A percentile compares a stretch with the other conserved stretches of the same genome.
Conservation (phyloP, 2,797 vertebrate genomes). For the Hirundo rustica region DNA sequence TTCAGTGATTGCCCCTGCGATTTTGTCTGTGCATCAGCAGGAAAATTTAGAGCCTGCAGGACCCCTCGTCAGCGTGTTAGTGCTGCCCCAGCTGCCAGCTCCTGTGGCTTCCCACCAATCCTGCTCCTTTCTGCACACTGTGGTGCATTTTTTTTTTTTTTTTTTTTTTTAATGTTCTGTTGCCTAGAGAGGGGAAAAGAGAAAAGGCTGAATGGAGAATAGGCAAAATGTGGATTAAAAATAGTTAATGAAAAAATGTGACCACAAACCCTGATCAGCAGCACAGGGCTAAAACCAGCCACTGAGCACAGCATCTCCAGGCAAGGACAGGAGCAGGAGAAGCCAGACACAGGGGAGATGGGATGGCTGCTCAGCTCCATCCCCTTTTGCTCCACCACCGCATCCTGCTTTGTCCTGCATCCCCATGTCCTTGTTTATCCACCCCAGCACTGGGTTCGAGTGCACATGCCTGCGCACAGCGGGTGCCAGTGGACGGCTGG, state of each 20-base stretch:
- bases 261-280: constrained; percentile 4
- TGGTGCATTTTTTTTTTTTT: not conserved
- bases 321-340: not conserved
- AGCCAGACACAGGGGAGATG: rapidly evolving
- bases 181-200: constrained; percentile 50
- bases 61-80: constrained; percentile 5
- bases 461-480: not conserved
- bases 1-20: not conserved
- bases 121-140: not conserved
- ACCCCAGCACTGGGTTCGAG: not conserved
- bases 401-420: not conserved
- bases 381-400: not conserved
- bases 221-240: constrained; percentile 60
- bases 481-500: rapidly evolving
- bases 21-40: not conserved
- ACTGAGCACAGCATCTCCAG: not conserved
- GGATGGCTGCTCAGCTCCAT: rapidly evolving
- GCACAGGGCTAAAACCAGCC: not conserved
- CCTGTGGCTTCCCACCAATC: not conserved
- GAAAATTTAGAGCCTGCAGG: constrained; percentile 29
- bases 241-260: constrained; percentile 65
- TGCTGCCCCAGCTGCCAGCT: constrained; percentile 21
- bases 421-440: not conserved
- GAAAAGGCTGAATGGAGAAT: not conserved
- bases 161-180: not conserved